Evolutionary conservation across 2,113 vertebrate species (phyloP).

Genomic region (Lynx canadensis): DNA sequence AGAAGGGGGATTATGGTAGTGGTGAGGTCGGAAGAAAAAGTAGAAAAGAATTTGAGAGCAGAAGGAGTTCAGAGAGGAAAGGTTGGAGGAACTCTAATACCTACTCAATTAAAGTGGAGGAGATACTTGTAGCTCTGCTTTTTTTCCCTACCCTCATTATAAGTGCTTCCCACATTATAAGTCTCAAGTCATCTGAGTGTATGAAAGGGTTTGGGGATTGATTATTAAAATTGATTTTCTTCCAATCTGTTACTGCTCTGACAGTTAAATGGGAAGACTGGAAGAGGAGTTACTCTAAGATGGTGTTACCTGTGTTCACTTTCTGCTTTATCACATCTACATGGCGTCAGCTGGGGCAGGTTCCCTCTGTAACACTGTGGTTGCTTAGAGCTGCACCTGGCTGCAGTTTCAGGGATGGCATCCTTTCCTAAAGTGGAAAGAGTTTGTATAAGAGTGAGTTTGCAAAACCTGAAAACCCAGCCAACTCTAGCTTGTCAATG

Average conservation of each 20-base stretch:
- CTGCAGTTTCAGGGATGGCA: not conserved
- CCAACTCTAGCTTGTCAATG: not conserved
- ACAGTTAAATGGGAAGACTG: not conserved
- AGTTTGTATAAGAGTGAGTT: not conserved
- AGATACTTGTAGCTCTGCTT: not conserved
- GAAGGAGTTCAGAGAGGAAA: not conserved
- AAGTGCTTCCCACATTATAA: not conserved
- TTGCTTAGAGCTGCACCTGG: not conserved
- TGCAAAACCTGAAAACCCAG: constrained; percentile 1
- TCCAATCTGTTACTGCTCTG: not conserved
- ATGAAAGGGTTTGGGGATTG: not conserved
- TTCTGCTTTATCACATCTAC: not conserved
- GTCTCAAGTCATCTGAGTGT: not conserved
- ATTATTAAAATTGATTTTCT: not conserved
- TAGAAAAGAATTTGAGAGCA: not conserved
- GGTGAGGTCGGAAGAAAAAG: not conserved
- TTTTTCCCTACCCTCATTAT: not conserved
- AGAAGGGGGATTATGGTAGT: not conserved
- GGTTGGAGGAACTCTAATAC: not conserved
- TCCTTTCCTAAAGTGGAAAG: constrained; percentile 21
- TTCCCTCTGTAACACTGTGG: not conserved
- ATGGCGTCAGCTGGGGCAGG: not conserved
- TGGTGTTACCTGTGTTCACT: not conserved
- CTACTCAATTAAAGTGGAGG: not conserved
- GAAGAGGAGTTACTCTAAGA: not conserved